Conservation (phyloP, 2,888 invertebrate genomes). For the Lymantria dispar region DNA sequence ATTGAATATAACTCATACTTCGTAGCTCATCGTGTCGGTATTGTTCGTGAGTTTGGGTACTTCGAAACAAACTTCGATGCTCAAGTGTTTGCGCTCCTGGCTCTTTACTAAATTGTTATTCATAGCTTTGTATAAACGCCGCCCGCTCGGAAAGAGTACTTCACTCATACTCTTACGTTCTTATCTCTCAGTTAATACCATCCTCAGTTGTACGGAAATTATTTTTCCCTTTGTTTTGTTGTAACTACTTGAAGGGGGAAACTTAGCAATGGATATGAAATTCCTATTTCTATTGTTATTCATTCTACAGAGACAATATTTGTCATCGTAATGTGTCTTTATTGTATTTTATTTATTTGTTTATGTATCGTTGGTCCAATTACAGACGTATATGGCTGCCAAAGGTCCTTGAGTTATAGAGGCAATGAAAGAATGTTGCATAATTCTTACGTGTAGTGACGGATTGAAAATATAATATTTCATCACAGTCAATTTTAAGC, state of each 20-base stretch:
- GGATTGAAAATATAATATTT: too few relatives aligned
- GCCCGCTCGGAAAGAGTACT: constrained; percentile 70
- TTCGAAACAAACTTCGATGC: constrained; percentile 75
- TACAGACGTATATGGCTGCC: too few relatives aligned
- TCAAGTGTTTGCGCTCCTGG: constrained; percentile 76
- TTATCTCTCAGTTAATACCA: constrained; percentile 70
- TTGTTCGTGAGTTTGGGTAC: constrained; percentile 77
- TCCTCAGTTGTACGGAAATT: constrained; percentile 60
- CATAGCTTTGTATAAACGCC: constrained; percentile 78
- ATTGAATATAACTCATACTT: constrained; percentile 45
- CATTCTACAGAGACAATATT: constrained; percentile 1
- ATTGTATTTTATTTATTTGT: too few relatives aligned
- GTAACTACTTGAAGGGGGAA: constrained; percentile 46
- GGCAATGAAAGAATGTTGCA: too few relatives aligned
- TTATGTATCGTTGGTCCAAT: too few relatives aligned
- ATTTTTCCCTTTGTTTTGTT: constrained; percentile 56
- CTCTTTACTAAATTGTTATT: constrained; percentile 80
- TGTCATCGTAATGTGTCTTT: background rate
- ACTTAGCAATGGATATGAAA: constrained; percentile 23
- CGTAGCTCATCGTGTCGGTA: constrained; percentile 63
- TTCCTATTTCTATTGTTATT: constrained; percentile 13
- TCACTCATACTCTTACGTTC: constrained; percentile 60
- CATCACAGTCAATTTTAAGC: too few relatives aligned
- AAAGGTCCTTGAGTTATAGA: too few relatives aligned
- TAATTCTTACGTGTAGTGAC: too few relatives aligned